A percentile compares a stretch with the other conserved stretches of the same genome.
These are phyloP conservation scores for Bibio marci DNA, from an alignment of 2,888 invertebrate species.

Conservation along the genomic window DNA sequence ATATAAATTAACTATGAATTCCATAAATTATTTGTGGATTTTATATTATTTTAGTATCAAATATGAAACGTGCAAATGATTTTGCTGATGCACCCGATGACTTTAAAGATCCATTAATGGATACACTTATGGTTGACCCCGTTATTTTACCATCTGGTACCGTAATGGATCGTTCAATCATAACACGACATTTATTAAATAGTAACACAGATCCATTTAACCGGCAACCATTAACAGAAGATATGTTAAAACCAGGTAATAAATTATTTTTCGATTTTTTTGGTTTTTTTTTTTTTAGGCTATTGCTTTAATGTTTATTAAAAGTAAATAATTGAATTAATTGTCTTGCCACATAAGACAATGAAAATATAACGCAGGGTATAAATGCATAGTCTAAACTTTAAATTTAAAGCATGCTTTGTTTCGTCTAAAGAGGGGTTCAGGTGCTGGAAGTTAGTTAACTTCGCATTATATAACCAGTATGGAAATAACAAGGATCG, in stretches of 20 bases:
- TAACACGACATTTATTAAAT: slow-evolving; percentile 83
- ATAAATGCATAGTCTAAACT: no score
- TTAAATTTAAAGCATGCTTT: no score
- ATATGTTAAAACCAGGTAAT: slow-evolving; percentile 77
- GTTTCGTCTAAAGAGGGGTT: no score
- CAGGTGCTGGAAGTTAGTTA: no score
- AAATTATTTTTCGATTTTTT: not conserved
- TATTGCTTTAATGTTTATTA: no score
- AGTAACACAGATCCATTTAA: slow-evolving; percentile 97
- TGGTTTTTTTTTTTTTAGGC: not conserved
- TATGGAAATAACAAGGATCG: no score
- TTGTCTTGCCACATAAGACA: no score
- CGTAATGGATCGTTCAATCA: slow-evolving; percentile 88
- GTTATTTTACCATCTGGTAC: slow-evolving; percentile 80
- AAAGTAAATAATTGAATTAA: no score
- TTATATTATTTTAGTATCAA: slow-evolving; percentile 34
- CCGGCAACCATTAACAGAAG: slow-evolving; percentile 84
- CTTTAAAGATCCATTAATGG: slow-evolving; percentile 93
- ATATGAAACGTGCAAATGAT: slow-evolving; percentile 79
- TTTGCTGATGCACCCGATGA: slow-evolving; percentile 93
- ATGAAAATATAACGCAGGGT: no score
- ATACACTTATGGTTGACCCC: slow-evolving; percentile 92
- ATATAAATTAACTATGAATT: not conserved
- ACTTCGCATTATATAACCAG: no score
- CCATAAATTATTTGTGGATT: not conserved